Percentiles rank a stretch among this genome's conserved stretches.
phyloP scores from a whole-genome alignment of 2,888 invertebrate genomes.

The Rhimphoctona megacephalus region DNA sequence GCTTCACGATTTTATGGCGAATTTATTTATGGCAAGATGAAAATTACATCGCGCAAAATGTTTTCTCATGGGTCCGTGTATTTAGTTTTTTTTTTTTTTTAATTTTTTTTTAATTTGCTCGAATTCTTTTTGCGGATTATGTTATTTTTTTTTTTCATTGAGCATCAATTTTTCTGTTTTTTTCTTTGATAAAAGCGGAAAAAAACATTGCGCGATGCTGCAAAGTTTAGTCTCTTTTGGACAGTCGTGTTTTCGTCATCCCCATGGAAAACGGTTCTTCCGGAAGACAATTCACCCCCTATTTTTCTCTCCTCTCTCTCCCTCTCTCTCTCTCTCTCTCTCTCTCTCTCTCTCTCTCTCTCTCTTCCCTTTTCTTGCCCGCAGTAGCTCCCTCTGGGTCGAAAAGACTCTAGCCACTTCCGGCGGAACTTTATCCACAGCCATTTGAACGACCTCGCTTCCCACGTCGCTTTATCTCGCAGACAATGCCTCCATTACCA shows the following conservation, averaged over 20 bases:
- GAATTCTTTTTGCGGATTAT: not conserved
- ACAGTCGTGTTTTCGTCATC: conserved; percentile 25
- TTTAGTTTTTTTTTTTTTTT: not conserved
- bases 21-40: conserved; percentile 63
- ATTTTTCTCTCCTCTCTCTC: no score
- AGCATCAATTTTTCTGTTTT: not conserved
- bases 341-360: not conserved
- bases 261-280: conserved; percentile 16
- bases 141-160: not conserved
- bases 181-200: not conserved
- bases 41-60: conserved; percentile 13
- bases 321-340: not conserved
- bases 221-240: not conserved
- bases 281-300: conserved; percentile 1
- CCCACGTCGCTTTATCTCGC: conserved; percentile 65
- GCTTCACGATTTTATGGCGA: conserved; percentile 50
- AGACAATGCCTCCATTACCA: conserved; percentile 79
- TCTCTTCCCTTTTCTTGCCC: not conserved
- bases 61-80: not conserved
- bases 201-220: not conserved
- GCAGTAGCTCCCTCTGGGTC: conserved; percentile 36
- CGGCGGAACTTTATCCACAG: conserved; percentile 71
- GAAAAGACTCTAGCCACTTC: conserved; percentile 53
- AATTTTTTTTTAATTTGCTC: not conserved
- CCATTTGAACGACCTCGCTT: conserved; percentile 73